Evolutionary conservation across 2,888 invertebrate species (phyloP).

Genomic region (Oscheius sp.): DNA sequence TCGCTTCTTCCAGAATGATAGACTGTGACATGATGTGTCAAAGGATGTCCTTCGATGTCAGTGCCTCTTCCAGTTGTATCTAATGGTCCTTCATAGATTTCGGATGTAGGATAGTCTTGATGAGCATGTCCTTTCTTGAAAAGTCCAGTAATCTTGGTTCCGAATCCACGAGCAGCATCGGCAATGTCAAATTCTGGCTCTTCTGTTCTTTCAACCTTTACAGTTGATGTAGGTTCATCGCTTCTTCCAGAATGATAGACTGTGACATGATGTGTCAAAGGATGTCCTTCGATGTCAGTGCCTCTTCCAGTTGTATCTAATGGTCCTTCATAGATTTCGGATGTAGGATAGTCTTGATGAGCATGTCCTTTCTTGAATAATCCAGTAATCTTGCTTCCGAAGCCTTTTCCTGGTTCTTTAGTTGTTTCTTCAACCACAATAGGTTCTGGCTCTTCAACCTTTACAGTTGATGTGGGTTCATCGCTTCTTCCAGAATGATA

Average conservation of each 20-base stretch:
- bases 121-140: conserved; percentile 21
- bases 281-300: conserved; percentile 38
- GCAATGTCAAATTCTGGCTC: conserved; percentile 26
- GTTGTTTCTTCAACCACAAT: background rate
- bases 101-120: conserved; percentile 26
- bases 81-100: conserved; percentile 40
- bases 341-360: conserved; percentile 13
- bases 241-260: conserved; percentile 16
- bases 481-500: conserved; percentile 39
- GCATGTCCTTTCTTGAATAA: conserved; percentile 12
- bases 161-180: conserved; percentile 14
- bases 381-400: conserved; percentile 32
- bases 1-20: conserved; percentile 42
- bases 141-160: conserved; percentile 21
- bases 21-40: conserved; percentile 39
- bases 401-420: background rate
- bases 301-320: conserved; percentile 39
- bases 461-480: conserved; percentile 16
- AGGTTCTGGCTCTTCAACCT: conserved; percentile 6
- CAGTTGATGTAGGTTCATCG: conserved; percentile 26
- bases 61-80: conserved; percentile 22
- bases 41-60: conserved; percentile 36
- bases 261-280: conserved; percentile 29
- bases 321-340: conserved; percentile 33
- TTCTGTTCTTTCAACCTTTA: conserved; percentile 37